These are phyloP conservation scores for Myripristis jacobus DNA, from an alignment of 2,797 vertebrate genomes.

Conservation along the genomic window DNA sequence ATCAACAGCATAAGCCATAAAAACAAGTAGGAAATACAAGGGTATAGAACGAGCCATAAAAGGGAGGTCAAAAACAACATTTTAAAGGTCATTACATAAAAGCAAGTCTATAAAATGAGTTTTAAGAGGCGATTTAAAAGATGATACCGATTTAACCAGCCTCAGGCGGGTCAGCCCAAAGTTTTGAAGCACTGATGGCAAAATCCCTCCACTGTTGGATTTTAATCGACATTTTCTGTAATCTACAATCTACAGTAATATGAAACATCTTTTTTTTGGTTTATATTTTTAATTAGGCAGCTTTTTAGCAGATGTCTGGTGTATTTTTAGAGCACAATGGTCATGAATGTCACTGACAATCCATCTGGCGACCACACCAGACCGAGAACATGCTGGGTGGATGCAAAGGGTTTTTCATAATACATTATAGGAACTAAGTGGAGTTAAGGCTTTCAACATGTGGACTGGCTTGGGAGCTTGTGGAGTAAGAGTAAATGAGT, in stretches of 20 bases:
- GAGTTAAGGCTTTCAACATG: constrained; percentile 12
- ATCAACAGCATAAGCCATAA: background rate
- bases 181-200: background rate
- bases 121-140: too few relatives aligned
- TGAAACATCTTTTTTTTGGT: constrained; percentile 33
- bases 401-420: constrained; percentile 33
- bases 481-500: constrained; percentile 4
- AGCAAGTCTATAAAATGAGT: too few relatives aligned
- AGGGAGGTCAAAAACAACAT: too few relatives aligned
- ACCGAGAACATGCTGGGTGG: constrained; percentile 15
- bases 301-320: constrained; percentile 48
- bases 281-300: constrained; percentile 39
- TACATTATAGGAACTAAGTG: constrained; percentile 35
- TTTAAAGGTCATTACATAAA: too few relatives aligned
- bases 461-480: constrained; percentile 22
- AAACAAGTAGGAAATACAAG: too few relatives aligned
- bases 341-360: constrained; percentile 26
- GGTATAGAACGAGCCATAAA: too few relatives aligned
- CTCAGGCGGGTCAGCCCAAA: background rate
- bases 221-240: constrained; percentile 11
- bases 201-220: background rate
- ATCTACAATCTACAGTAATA: constrained; percentile 40
- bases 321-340: constrained; percentile 38
- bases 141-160: too few relatives aligned
- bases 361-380: constrained; percentile 30